phyloP scores from a whole-genome alignment of 2,797 vertebrate species.

The Syngnathus rostellatus region DNA sequence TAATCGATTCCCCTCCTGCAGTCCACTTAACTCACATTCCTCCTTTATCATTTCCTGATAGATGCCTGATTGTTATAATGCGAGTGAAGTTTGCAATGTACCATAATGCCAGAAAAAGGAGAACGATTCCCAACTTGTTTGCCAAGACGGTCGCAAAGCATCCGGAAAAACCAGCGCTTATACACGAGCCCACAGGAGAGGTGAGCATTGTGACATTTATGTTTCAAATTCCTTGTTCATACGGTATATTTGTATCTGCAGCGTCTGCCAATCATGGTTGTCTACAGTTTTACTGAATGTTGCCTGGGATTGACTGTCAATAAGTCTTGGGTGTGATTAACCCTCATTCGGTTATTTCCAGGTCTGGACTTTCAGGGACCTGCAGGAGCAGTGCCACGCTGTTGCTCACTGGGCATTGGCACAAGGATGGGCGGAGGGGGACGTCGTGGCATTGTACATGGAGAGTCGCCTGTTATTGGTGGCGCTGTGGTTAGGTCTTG shows the following conservation, averaged over 20 bases:
- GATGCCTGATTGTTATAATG: conserved; percentile 71
- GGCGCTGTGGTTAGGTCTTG: conserved; percentile 80
- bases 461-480: conserved; percentile 73
- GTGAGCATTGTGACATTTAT: conserved; percentile 20
- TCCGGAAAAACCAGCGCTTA: conserved; percentile 74
- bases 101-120: conserved; percentile 47
- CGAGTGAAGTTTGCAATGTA: conserved; percentile 67
- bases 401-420: conserved; percentile 71
- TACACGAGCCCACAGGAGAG: conserved; percentile 72
- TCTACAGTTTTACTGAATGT: no score
- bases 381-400: conserved; percentile 70
- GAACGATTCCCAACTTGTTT: conserved; percentile 76
- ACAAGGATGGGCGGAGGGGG: conserved; percentile 67
- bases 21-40: background rate
- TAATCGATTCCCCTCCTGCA: background rate
- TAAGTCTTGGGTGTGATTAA: no score
- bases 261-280: no score
- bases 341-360: conserved; percentile 12
- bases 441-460: conserved; percentile 79
- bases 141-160: conserved; percentile 52
- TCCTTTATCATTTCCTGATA: conserved; percentile 27
- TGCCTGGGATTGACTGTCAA: no score
- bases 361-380: conserved; percentile 72
- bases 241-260: no score
- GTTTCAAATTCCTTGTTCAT: background rate